phyloP scores from a whole-genome alignment of 2,797 vertebrate species.

The Channa striata region DNA sequence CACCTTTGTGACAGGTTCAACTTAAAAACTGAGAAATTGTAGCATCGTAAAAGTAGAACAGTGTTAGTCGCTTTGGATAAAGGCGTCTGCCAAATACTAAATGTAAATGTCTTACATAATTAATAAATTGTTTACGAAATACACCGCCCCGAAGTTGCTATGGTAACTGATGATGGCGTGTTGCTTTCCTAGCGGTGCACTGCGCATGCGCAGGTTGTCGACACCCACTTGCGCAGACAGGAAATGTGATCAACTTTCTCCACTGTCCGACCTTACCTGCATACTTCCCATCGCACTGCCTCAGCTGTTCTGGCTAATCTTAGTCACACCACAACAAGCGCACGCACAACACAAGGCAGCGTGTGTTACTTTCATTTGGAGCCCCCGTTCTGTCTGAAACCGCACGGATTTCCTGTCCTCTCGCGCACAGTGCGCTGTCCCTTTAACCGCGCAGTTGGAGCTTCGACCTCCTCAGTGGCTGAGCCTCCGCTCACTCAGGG shows the following conservation, averaged over 20 bases:
- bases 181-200: neutral
- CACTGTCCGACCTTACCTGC: constrained; percentile 31
- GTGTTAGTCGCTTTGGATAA: no score
- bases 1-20: no score
- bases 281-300: neutral
- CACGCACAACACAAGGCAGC: neutral
- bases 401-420: neutral
- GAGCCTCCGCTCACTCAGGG: constrained; percentile 73
- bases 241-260: constrained; percentile 75
- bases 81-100: no score
- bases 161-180: constrained; percentile 59
- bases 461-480: constrained; percentile 66
- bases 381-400: neutral
- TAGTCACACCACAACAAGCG: accelerated
- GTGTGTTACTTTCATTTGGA: neutral
- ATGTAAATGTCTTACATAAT: neutral
- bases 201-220: constrained; percentile 61
- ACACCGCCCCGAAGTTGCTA: constrained; percentile 18
- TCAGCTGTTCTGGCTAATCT: neutral
- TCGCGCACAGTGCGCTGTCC: constrained; percentile 51
- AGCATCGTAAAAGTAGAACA: no score
- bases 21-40: no score
- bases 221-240: constrained; percentile 58
- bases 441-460: constrained; percentile 82
- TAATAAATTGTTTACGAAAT: neutral